phyloP scores from a whole-genome alignment of 2,888 invertebrate genomes.

The Aspidiotus destructor region DNA sequence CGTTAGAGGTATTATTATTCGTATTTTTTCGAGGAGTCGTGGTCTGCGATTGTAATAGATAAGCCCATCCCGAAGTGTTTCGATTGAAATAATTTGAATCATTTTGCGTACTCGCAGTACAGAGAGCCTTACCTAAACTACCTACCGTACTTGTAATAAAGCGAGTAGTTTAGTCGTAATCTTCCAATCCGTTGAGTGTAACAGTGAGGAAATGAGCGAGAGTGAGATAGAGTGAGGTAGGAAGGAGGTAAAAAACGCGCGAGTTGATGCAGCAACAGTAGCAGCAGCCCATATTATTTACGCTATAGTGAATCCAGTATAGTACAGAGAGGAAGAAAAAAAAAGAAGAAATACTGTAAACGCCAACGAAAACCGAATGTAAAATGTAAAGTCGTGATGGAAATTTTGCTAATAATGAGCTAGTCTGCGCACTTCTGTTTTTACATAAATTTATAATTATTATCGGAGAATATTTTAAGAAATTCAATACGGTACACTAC shows the following conservation, averaged over 20 bases:
- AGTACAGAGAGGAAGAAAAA: not conserved
- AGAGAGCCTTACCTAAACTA: not conserved
- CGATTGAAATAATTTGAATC: constrained; percentile 32
- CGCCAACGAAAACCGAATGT: not conserved
- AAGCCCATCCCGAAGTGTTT: constrained; percentile 31
- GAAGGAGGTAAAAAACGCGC: not conserved
- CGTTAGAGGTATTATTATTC: constrained; percentile 24
- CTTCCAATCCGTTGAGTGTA: constrained; percentile 10
- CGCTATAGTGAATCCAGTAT: too few species aligned
- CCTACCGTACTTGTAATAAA: constrained; percentile 8
- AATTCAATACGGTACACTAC: not conserved
- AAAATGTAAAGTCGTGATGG: constrained; percentile 24
- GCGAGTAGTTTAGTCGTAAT: constrained; percentile 20
- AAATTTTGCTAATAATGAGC: constrained; percentile 29
- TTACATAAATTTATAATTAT: constrained; percentile 4
- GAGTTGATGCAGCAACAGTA: not conserved
- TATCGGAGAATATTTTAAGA: not conserved
- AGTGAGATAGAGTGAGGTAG: constrained; percentile 2
- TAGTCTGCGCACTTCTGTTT: constrained; percentile 9
- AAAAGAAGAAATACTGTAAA: not conserved
- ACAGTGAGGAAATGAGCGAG: not conserved
- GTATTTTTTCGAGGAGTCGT: constrained; percentile 29
- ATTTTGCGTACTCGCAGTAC: constrained; percentile 17
- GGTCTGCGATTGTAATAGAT: constrained; percentile 31
- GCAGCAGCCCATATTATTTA: too few species aligned